Base-by-base conservation (phyloP, 1,140 invertebrate genomes). In the Cydia splendana region DNA sequence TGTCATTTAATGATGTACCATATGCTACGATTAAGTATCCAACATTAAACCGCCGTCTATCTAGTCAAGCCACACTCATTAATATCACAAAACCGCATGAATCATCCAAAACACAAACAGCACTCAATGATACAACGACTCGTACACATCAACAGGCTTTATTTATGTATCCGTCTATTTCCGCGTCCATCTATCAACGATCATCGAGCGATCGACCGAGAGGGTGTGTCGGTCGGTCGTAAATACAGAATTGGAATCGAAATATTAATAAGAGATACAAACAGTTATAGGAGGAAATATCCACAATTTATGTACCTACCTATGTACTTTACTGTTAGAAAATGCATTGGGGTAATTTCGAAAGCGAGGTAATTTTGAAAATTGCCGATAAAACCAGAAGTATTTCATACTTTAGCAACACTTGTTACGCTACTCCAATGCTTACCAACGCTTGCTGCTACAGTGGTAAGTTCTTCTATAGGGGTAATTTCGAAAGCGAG, bases 91-190 rank as follows among this genome's bases (percentile, higher is more conserved):
- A 62, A 9, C 57, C 9, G 57, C 3, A 62, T 62, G 18, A 62
- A 24, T 62, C 57, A 62, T 62, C 18, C 4, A 24, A 5, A 24
- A 62, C 5, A 53, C n/a, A 53, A 7, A 20, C 57, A 57, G n/a
- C 53, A 62, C n/a, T n/a, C 18, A 62, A 24, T 24, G 57, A 62
- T 24, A 62, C 51, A 18, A 10, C 18, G 9, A 42, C 38, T 9
- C 38, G 38, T 42, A 13, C 15, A 18, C 7, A 62, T 62, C 57
- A 62, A 62, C 57, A 62, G n/a, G 57, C 57, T 4, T 62, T 62
- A 24, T 62, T 62, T 62, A 62, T 62, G 57, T 62, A 62, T 12
- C 57, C 57, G 9, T 62, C 57, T 62, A 62, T 62, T 62, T 62
- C 57, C 57, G 57, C 18, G 57, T 20, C 20, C 20, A 24, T 62